Evolutionary conservation across 2,797 vertebrate species (phyloP).

Genomic region (Hoplostethus atlanticus): DNA sequence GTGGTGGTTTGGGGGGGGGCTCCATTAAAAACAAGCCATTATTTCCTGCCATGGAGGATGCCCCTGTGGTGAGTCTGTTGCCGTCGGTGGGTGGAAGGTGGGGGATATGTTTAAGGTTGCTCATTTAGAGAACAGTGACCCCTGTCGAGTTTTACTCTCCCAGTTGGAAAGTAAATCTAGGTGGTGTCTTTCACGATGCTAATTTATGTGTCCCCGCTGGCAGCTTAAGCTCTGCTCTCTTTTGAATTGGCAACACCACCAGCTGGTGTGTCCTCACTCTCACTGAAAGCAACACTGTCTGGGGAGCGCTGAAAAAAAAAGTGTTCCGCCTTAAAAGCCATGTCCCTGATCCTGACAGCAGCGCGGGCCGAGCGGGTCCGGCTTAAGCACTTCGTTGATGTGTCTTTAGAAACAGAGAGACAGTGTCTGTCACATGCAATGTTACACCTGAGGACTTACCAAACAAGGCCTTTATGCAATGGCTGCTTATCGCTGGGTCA

Average conservation of each 20-base stretch:
- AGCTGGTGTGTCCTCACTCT: slow-evolving; percentile 74
- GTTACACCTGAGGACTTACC: slow-evolving; percentile 49
- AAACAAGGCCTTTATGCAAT: slow-evolving; percentile 41
- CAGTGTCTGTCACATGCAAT: slow-evolving; percentile 62
- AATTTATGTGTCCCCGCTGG: slow-evolving; percentile 81
- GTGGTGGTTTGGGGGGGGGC: neutral
- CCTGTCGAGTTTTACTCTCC: slow-evolving; percentile 68
- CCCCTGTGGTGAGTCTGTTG: slow-evolving; percentile 29
- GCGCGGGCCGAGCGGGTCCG: slow-evolving; percentile 40
- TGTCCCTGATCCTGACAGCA: slow-evolving; percentile 66
- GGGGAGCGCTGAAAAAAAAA: slow-evolving; percentile 45
- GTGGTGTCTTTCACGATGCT: slow-evolving; percentile 74
- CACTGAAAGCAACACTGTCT: slow-evolving; percentile 74
- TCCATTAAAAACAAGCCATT: slow-evolving; percentile 55
- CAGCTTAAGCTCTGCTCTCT: slow-evolving; percentile 72
- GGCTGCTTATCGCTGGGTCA: slow-evolving; percentile 44
- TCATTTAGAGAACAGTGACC: slow-evolving; percentile 76
- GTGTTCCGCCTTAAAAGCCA: slow-evolving; percentile 55
- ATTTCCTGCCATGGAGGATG: slow-evolving; percentile 25
- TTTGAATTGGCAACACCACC: slow-evolving; percentile 74
- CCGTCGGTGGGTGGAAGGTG: slow-evolving; percentile 39
- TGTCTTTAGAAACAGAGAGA: slow-evolving; percentile 55
- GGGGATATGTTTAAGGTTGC: slow-evolving; percentile 64
- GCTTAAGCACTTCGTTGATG: slow-evolving; percentile 51
- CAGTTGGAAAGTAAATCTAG: slow-evolving; percentile 74